Evolutionary conservation across 1,140 invertebrate genomes (phyloP).

Genomic region (Palaemon carinicauda): DNA sequence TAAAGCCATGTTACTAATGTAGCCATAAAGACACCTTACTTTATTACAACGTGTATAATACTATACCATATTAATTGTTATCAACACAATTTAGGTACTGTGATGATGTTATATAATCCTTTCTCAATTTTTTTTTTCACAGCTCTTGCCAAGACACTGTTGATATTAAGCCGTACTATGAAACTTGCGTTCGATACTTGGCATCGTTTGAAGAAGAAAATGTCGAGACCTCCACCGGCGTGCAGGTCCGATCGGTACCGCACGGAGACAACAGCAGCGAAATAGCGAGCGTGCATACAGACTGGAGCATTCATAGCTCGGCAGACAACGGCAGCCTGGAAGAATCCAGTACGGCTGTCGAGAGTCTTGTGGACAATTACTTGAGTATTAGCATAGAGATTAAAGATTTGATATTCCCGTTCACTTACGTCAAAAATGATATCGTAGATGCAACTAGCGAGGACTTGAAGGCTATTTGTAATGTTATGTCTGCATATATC

Average conservation of each 20-base stretch:
- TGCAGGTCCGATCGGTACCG: too few species aligned
- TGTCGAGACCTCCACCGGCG: neutral
- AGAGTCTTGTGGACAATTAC: neutral
- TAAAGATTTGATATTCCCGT: neutral
- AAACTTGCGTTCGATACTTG: constrained; percentile 7
- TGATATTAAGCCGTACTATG: constrained; percentile 15
- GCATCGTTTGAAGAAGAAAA: neutral
- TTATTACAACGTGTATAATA: too few species aligned
- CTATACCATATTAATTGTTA: too few species aligned
- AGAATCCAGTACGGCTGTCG: too few species aligned
- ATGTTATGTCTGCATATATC: constrained; percentile 1
- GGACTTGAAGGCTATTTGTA: neutral
- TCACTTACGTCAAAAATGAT: neutral
- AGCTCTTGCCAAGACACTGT: constrained; percentile 21
- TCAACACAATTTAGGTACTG: too few species aligned
- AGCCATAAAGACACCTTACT: too few species aligned
- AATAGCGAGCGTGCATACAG: too few species aligned
- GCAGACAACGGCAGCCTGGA: too few species aligned
- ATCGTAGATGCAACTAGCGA: neutral
- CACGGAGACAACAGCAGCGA: neutral
- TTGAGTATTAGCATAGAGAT: neutral
- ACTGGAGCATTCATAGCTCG: too few species aligned
- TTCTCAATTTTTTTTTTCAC: neutral
- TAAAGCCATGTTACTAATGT: too few species aligned
- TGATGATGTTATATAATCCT: neutral